Evolutionary conservation across 2,797 vertebrate genomes (phyloP).

Genomic region (Euphonia xanthogaster): DNA sequence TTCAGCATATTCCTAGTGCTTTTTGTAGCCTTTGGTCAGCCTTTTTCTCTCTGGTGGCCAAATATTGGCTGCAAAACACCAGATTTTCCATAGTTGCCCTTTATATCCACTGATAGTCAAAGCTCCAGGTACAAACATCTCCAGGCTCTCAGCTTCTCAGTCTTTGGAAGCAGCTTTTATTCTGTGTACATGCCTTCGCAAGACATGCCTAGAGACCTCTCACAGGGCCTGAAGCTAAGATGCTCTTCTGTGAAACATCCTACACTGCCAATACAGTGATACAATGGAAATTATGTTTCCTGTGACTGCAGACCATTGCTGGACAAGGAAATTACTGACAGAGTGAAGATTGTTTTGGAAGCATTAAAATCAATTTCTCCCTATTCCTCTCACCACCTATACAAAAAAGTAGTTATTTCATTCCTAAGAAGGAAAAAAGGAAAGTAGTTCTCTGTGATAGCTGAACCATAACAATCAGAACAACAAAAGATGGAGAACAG

Average conservation of each 20-base stretch:
- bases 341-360: neutral
- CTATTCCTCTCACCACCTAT: neutral
- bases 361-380: neutral
- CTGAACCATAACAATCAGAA: neutral
- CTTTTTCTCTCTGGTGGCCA: neutral
- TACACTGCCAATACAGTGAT: neutral
- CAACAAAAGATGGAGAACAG: fast-evolving
- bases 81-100: neutral
- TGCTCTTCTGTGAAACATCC: neutral
- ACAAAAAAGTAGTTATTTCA: neutral
- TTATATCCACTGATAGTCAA: neutral
- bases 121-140: neutral
- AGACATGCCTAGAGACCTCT: neutral
- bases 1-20: neutral
- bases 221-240: neutral
- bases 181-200: neutral
- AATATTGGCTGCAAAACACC: neutral
- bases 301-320: neutral
- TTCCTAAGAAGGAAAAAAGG: neutral
- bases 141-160: neutral
- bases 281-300: neutral
- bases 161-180: neutral
- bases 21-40: neutral
- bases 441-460: neutral
- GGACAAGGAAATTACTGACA: neutral